phyloP scores from a whole-genome alignment of 2,888 invertebrate species.

The Megamerina dolium region DNA sequence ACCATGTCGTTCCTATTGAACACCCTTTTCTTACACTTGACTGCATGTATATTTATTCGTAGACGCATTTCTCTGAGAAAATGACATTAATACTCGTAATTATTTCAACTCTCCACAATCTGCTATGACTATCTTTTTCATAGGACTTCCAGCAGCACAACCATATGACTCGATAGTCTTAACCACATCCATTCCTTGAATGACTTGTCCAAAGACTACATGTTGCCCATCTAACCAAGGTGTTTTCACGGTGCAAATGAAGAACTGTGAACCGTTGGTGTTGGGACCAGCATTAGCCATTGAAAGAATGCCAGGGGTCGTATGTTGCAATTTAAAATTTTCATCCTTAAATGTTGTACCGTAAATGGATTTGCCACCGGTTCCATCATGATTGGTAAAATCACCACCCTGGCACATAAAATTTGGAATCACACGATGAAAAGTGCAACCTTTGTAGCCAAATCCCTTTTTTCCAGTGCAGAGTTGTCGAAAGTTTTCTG shows the following conservation, averaged over 20 bases:
- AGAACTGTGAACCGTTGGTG: slow-evolving; percentile 93
- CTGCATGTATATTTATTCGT: no score
- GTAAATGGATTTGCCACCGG: slow-evolving; percentile 91
- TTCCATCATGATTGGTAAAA: slow-evolving; percentile 88
- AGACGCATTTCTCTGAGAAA: background rate
- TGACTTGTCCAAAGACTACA: slow-evolving; percentile 84
- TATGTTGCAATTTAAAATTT: slow-evolving; percentile 89
- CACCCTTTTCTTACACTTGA: no score
- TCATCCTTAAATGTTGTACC: slow-evolving; percentile 91
- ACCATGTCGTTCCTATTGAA: no score
- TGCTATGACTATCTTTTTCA: slow-evolving; percentile 67
- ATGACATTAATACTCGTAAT: background rate
- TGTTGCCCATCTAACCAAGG: slow-evolving; percentile 86
- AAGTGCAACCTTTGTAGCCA: slow-evolving; percentile 82
- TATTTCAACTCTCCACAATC: slow-evolving; percentile 71
- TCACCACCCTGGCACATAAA: slow-evolving; percentile 95
- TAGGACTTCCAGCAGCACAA: slow-evolving; percentile 72
- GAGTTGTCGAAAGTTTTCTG: slow-evolving; percentile 88
- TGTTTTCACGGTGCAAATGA: slow-evolving; percentile 84
- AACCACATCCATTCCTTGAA: slow-evolving; percentile 84
- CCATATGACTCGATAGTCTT: slow-evolving; percentile 74
- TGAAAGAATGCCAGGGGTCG: slow-evolving; percentile 80
- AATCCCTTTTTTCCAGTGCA: slow-evolving; percentile 91
- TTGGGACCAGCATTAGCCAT: slow-evolving; percentile 94
- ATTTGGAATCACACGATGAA: slow-evolving; percentile 90